Base-by-base conservation (phyloP, 30 jellyfish, hydroid and myxozoan genomes). In the Aurelia coerulea region DNA sequence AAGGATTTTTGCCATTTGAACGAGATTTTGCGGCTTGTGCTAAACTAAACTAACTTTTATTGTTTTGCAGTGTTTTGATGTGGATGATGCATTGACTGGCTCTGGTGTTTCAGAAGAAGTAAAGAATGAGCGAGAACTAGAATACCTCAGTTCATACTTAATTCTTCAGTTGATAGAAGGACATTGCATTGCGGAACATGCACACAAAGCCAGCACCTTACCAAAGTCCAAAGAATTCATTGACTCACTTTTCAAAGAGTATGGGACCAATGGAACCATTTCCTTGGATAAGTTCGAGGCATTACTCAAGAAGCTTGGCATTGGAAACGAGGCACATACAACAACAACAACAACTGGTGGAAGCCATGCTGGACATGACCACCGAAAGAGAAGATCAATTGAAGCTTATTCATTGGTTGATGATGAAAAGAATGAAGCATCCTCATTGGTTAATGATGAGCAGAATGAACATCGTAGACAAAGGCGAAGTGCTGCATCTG, bases 131-230 rank as follows among this genome's bases (percentile, higher is more conserved):
- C 79, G 69, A 34, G 85, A 91, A 3, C 65, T 92, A 32, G 88
- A 76, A 50, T 49, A 76, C 15, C 83, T 78, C 64, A 81, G 92
- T 62, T 80, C 81, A 32, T 92, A 50, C 76, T 32, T 92, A 17
- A 58, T 92, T 31, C 73, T 78, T 50, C 80, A 92, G 59, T 74
- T 92, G 67, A 63, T 92, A 14, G 84, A 88, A 50, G 92, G 92
- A 32, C 89, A 78, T 37, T 92, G 98, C 79, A 87, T 92, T 31
- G 87, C 93, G 9, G 88, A 92, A 83, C 89, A 81, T 70, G 73
- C 14, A 34, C 88, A 69, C 39, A 71, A 50, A 37, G 65, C 54
- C 8, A 35, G 59, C 46, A 23, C n/a, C 23, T 71, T 86, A 10
- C 95, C 98, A 4, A 34, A 49, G 31, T 69, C 89, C 14, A 63